phyloP scores from a whole-genome alignment of 2,797 vertebrate genomes.

The Morelia viridis region DNA sequence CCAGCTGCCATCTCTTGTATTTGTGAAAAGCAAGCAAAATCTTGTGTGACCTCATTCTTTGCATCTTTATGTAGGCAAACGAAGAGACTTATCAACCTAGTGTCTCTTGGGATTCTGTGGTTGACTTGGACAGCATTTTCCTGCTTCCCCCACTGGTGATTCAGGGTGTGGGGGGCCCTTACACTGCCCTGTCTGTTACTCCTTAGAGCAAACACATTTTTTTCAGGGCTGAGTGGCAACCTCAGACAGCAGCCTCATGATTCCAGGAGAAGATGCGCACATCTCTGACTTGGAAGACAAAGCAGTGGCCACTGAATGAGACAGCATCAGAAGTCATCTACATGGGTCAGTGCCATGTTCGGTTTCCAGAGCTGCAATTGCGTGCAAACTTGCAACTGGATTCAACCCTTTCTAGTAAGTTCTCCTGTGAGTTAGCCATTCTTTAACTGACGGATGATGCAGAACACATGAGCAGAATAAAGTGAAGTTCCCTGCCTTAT shows the following conservation, averaged over 20 bases:
- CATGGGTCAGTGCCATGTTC: not conserved
- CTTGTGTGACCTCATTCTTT: not conserved
- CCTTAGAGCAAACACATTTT: not conserved
- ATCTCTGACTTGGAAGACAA: not conserved
- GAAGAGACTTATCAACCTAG: not conserved
- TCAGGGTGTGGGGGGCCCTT: not conserved
- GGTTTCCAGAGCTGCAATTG: not conserved
- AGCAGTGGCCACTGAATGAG: not conserved
- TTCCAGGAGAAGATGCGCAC: not conserved
- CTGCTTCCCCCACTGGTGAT: not conserved
- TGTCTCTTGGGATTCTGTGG: not conserved
- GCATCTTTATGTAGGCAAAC: not conserved
- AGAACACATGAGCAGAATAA: not conserved
- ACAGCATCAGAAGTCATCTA: not conserved
- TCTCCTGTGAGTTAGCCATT: not conserved
- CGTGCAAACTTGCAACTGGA: not conserved
- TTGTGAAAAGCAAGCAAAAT: not conserved
- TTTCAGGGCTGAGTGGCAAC: not conserved
- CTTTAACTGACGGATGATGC: not conserved
- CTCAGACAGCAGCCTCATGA: not conserved
- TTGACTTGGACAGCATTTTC: not conserved
- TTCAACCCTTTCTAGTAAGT: not conserved
- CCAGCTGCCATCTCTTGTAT: not conserved
- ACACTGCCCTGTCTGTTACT: not conserved
- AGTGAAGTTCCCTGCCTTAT: not conserved